These are phyloP conservation scores for Oncorhynchus nerka DNA, from an alignment of 2,113 vertebrate genomes.

Conservation along the genomic window DNA sequence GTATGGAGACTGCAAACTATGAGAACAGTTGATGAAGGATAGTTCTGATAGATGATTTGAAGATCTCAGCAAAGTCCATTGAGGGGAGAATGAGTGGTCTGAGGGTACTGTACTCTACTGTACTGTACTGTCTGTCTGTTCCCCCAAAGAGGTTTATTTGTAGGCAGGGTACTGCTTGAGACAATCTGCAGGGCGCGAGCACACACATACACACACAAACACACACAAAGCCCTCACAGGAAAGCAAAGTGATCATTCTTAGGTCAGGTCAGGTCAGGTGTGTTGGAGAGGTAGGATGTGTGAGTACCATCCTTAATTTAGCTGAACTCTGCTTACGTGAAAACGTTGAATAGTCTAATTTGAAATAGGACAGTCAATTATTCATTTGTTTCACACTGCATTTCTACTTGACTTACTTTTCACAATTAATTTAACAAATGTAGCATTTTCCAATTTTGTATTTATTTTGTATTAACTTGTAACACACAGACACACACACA, in stretches of 20 bases:
- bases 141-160: neutral
- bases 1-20: too few species aligned
- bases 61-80: neutral
- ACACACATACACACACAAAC: neutral
- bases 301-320: too few species aligned
- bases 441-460: too few species aligned
- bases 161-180: neutral
- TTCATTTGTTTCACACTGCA: neutral
- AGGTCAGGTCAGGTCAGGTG: too few species aligned
- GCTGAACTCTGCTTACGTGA: too few species aligned
- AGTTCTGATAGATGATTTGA: too few species aligned
- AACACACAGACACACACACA: neutral
- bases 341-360: neutral
- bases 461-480: too few species aligned
- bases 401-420: conserved; percentile 47
- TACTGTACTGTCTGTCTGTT: too few species aligned
- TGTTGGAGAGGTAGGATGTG: too few species aligned
- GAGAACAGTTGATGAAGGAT: too few species aligned
- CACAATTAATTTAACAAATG: neutral
- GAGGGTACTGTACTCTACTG: neutral
- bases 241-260: too few species aligned
- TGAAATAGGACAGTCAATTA: neutral
- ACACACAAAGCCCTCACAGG: neutral
- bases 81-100: neutral
- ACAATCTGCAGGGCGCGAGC: too few species aligned